phyloP scores from a whole-genome alignment of 2,113 vertebrate species.

The Limanda limanda region DNA sequence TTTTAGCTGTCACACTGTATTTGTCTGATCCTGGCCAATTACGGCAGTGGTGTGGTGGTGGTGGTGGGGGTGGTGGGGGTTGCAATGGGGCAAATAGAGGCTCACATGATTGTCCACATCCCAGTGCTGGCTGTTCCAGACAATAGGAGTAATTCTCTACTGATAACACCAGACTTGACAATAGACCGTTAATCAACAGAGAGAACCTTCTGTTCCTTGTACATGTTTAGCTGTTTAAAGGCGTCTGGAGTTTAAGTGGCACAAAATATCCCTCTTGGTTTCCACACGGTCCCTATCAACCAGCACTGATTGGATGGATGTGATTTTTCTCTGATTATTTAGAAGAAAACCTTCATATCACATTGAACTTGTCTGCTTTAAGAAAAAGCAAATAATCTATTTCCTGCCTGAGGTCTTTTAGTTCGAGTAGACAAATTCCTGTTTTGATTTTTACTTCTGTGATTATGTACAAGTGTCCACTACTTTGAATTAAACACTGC shows the following conservation, averaged over 20 bases:
- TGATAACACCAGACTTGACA: slow-evolving; percentile 60
- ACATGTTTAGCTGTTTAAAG: slow-evolving; percentile 53
- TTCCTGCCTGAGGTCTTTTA: too few species aligned
- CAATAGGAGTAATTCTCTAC: slow-evolving; percentile 31
- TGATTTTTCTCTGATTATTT: not conserved
- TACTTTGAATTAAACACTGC: too few species aligned
- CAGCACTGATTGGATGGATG: not conserved
- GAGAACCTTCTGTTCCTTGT: slow-evolving; percentile 80
- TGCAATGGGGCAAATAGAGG: slow-evolving; percentile 49
- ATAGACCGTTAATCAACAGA: slow-evolving; percentile 32
- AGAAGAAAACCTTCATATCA: not conserved
- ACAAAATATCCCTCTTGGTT: slow-evolving; percentile 4
- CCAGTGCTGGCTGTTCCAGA: slow-evolving; percentile 74
- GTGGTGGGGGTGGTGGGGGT: not conserved
- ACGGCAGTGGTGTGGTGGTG: slow-evolving; percentile 39
- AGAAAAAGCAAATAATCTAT: too few species aligned
- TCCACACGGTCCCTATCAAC: not conserved
- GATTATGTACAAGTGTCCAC: too few species aligned
- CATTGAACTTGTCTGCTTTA: too few species aligned
- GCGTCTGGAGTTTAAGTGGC: slow-evolving; percentile 3
- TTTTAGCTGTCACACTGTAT: slow-evolving; percentile 81
- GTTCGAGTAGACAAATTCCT: too few species aligned
- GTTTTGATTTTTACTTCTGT: too few species aligned
- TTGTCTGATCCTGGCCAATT: slow-evolving; percentile 81
- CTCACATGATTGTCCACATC: slow-evolving; percentile 58